phyloP scores from a whole-genome alignment of 53 echinoderm and acorn worm species.

The Zoroaster sp. region DNA sequence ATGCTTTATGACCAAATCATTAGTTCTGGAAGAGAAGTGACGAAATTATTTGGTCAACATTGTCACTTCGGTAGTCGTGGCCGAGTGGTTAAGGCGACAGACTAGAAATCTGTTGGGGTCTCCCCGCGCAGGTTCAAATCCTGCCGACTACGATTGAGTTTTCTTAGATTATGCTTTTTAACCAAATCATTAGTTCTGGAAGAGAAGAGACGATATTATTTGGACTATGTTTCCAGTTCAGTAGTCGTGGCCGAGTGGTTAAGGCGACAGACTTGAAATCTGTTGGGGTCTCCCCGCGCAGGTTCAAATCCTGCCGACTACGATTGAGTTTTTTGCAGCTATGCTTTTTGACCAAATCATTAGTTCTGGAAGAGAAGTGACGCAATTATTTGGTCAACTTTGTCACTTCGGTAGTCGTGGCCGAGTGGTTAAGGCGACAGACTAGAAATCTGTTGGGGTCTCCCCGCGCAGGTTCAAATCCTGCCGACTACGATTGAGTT shows the following conservation, averaged over 20 bases:
- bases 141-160: constrained; percentile 96
- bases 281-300: constrained; percentile 98
- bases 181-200: no score
- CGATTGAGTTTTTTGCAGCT: no score
- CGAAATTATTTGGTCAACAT: no score
- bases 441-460: constrained; percentile 98
- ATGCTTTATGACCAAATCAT: no score
- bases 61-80: constrained; percentile 99
- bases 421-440: constrained; percentile 98
- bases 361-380: no score
- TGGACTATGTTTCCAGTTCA: no score
- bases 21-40: no score
- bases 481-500: constrained; percentile 82
- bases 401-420: constrained; percentile 99
- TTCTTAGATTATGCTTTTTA: no score
- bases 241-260: constrained; percentile 99
- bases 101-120: constrained; percentile 98
- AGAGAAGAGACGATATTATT: no score
- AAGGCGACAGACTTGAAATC: constrained; percentile 99
- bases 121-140: constrained; percentile 99
- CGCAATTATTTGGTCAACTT: no score
- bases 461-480: constrained; percentile 99
- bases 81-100: constrained; percentile 99
- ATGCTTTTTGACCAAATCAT: no score
- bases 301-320: constrained; percentile 99